phyloP scores from a whole-genome alignment of 2,113 vertebrate species.

The Coryphaenoides rupestris region DNA sequence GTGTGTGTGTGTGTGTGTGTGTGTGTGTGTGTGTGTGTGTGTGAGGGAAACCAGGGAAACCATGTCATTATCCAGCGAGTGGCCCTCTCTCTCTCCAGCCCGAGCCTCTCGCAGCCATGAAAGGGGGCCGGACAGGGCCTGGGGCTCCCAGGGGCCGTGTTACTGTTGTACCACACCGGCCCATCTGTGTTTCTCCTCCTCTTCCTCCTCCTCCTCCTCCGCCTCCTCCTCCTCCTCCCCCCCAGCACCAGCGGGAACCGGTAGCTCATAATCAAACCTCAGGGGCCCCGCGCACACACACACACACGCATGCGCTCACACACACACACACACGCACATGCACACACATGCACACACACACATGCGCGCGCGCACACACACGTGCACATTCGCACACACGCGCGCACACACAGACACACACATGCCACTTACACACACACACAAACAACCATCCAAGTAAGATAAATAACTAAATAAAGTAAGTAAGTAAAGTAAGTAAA shows the following conservation, averaged over 20 bases:
- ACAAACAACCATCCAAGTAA: neutral
- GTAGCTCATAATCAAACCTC: conserved; percentile 52
- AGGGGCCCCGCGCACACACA: no score
- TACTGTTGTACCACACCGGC: conserved; percentile 46
- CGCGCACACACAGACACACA: no score
- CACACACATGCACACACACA: neutral
- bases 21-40: no score
- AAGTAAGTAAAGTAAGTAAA: neutral
- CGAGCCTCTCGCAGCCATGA: conserved; percentile 54
- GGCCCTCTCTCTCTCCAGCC: conserved; percentile 20
- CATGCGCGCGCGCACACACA: no score
- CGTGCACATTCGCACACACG: no score
- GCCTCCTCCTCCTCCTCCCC: conserved; percentile 23
- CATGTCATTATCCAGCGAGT: conserved; percentile 36
- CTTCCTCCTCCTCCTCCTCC: conserved; percentile 29
- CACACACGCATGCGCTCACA: no score
- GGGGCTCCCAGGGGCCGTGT: conserved; percentile 54
- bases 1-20: no score
- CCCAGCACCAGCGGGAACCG: conserved; percentile 4
- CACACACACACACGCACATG: conserved; percentile 1
- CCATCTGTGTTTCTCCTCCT: conserved; percentile 31
- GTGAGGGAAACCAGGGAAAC: conserved; percentile 20
- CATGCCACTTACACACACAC: neutral
- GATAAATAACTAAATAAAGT: neutral
- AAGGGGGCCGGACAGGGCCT: conserved; percentile 38